Evolutionary conservation across 2,797 vertebrate species (phyloP).

Genomic region (Acanthopagrus latus): DNA sequence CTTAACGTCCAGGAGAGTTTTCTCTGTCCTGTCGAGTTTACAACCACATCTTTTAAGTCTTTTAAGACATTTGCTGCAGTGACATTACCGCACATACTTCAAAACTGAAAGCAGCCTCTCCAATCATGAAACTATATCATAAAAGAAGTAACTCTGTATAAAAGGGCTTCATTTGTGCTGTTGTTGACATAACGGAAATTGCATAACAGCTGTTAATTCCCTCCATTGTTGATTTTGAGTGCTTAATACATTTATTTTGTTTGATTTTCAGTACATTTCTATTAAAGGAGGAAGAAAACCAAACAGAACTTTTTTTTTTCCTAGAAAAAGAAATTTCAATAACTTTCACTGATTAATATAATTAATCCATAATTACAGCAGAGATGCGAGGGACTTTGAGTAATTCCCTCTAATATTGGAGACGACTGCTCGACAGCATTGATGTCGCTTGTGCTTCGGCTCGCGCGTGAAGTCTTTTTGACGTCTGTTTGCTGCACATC

Average conservation of each 20-base stretch:
- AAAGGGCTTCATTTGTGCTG: too few species aligned
- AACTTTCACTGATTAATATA: not conserved
- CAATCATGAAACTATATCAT: too few species aligned
- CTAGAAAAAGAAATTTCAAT: not conserved
- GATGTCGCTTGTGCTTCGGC: constrained; percentile 10
- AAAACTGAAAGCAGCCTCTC: too few species aligned
- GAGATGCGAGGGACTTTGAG: not conserved
- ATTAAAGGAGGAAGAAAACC: not conserved
- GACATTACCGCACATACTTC: too few species aligned
- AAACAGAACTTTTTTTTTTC: not conserved
- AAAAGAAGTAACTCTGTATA: too few species aligned
- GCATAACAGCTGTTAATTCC: too few species aligned
- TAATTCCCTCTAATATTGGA: not conserved
- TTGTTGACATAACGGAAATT: too few species aligned
- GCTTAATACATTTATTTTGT: not conserved
- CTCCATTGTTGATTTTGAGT: too few species aligned
- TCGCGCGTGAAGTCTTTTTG: not conserved
- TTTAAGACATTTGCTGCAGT: too few species aligned
- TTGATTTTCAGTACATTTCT: not conserved
- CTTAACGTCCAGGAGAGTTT: too few species aligned
- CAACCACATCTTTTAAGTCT: too few species aligned
- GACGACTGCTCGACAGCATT: not conserved
- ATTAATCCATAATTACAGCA: not conserved
- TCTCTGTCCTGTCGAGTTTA: too few species aligned
- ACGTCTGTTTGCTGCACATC: constrained; percentile 18